Percentiles rank a stretch among this genome's conserved stretches.
These are phyloP conservation scores for Hesperophylax magnus DNA, from an alignment of 1,140 invertebrate species.

Conservation along the genomic window DNA sequence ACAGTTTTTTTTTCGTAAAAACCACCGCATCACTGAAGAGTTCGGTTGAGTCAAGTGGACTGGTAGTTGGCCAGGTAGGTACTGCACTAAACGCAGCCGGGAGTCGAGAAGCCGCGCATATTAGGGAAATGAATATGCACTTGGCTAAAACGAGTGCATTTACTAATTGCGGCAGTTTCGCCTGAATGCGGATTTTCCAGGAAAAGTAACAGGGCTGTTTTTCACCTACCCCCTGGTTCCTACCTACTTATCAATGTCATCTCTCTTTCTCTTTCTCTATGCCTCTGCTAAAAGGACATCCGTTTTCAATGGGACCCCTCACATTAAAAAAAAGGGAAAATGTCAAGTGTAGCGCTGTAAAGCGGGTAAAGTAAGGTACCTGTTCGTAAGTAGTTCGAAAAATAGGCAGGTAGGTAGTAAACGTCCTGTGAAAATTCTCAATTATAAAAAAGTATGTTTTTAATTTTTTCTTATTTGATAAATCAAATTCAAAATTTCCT, in stretches of 20 bases:
- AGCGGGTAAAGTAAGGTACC: neutral
- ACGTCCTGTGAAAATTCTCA: too few relatives aligned
- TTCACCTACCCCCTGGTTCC: neutral
- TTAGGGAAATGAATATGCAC: slow-evolving; percentile 40
- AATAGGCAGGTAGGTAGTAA: too few relatives aligned
- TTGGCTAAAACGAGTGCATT: slow-evolving; percentile 37
- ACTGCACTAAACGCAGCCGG: slow-evolving; percentile 6
- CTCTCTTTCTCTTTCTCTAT: neutral
- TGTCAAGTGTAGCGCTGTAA: neutral
- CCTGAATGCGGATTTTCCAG: slow-evolving; percentile 27
- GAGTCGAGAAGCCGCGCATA: neutral
- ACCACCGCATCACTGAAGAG: neutral
- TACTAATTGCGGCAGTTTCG: slow-evolving; percentile 20
- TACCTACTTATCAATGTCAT: neutral
- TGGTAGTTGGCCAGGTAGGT: neutral
- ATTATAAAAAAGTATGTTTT: too few relatives aligned
- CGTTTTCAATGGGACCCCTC: slow-evolving; percentile 14
- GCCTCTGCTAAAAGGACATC: slow-evolving; percentile 19
- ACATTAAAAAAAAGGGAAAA: neutral
- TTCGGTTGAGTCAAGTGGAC: neutral
- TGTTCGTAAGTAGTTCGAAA: neutral
- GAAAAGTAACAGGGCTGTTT: neutral
- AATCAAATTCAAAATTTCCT: too few relatives aligned
- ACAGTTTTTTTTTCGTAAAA: neutral
- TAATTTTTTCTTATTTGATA: too few relatives aligned